Base-by-base conservation (phyloP, 2,113 vertebrate genomes). In the Equus przewalskii region DNA sequence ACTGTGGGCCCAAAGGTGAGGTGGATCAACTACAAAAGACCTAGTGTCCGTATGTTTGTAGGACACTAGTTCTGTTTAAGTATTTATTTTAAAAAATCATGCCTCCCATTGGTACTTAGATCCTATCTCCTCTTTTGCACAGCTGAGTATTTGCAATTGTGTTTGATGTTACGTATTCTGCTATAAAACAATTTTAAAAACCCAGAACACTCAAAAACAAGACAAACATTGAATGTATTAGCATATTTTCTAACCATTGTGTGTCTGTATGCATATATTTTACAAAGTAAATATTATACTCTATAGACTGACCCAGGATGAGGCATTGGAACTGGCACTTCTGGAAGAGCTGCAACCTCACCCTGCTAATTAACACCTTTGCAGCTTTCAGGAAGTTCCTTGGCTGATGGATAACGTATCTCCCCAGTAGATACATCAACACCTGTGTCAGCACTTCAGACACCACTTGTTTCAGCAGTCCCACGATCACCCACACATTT, bases 61-160 rank as follows among this genome's bases (percentile, higher is more conserved):
- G 97, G 98, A 98, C 88, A 96, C 96, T 36, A 97, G 97, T 97
- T 98, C 95, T 97, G 89, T 98, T 98, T 98, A 97, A 98, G 89
- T 93, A 95, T 85, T 98, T 95, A 97, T 96, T 88, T 41, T 28
- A 97, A 98, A 98, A 97, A 98, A 96, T 98, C 90, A 93, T 96
- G 84, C 97, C 91, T 94, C 98, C 96, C 97, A 98, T 98, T 98
- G 98, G 84, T 98, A 96, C 64, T 97, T 97, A 98, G 98, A 98
- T 97, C 97, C 96, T 97, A 97, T 98, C 93, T 99, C 98, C 96
- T 98, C 24, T 84, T 98, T 98, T 98, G 96, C 96, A 98, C 94
- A 98, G 83, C 94, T 98, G 96, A 98, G 97, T 97, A 96, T 98
- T 98, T 98, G 96, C 95, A 96, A 94, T 98, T 98, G 94, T 98